Evolutionary conservation across 2,888 invertebrate species (phyloP), one percentile per base, ranked within the genome.

Genomic region (Macrosiphum euphorbiae): DNA sequence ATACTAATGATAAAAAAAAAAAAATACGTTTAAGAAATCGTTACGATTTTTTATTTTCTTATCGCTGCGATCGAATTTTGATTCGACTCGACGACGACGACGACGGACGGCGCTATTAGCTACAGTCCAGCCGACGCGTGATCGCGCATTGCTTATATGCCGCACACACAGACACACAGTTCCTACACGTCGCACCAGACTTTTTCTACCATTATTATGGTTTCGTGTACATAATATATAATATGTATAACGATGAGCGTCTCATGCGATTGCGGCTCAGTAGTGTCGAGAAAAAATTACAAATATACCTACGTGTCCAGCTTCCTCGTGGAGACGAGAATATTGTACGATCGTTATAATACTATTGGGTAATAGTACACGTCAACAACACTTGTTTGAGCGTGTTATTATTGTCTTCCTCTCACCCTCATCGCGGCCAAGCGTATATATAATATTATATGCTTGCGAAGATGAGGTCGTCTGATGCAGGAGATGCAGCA

Each of bases 31-130:
- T 44, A 26, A 91, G 44, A 91, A 91, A 91, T 55, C 84, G 85
- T 55, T 44, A 86, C n/a, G 44, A 55, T 44, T 26, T 61, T 90
- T 26, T 90, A n/a, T 86, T 85, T n/a, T 44, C 26, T 87, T 88
- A 92, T 67, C 44, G 44, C 88, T 44, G 78, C 78, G 86, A 92
- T 86, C 47, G 86, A 86, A 35, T 58, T 88, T 86, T 35, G 86
- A 92, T 61, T 86, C n/a, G 35, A 47, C n/a, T 86, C 7, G 61
- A 86, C 58, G 47, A 52, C 61, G 47, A 52, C 61, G 61, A n/a
- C 58, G 87, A 47, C 86, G 92, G 61, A n/a, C 58, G 87, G 61
- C 86, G 92, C 85, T 87, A 87, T 26, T 61, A 87, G 87, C 16
- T 5, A 35, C 35, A 8, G 61, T 52, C 52, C 50, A 41, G 55